These are phyloP conservation scores for Nyctibius grandis DNA, from an alignment of 2,797 vertebrate genomes.

Conservation along the genomic window DNA sequence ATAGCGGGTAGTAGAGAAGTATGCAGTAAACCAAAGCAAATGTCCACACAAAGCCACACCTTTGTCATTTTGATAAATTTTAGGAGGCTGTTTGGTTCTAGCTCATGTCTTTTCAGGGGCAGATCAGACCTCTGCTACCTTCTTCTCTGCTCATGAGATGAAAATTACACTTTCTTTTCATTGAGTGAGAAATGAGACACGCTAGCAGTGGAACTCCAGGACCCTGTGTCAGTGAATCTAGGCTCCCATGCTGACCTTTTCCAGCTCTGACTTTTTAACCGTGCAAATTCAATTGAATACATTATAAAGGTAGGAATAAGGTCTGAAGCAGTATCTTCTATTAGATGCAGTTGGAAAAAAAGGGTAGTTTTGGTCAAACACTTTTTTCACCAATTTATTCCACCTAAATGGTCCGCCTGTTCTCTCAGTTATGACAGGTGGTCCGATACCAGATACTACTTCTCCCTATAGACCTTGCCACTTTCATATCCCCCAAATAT, in stretches of 20 bases:
- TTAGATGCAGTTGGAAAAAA: neutral
- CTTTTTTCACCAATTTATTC: neutral
- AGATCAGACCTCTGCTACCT: neutral
- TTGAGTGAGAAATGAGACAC: fast-evolving
- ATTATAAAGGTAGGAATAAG: neutral
- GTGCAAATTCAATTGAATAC: neutral
- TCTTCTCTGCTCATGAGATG: neutral
- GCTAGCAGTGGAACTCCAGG: neutral
- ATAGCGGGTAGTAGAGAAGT: neutral
- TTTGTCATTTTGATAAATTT: neutral
- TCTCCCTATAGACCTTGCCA: neutral
- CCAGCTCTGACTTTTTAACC: neutral
- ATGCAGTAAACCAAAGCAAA: neutral
- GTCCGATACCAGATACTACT: neutral
- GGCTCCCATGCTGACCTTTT: neutral
- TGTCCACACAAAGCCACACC: neutral
- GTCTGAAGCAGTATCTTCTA: neutral
- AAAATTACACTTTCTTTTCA: neutral
- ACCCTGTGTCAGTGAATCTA: neutral
- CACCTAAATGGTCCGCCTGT: neutral
- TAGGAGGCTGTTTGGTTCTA: neutral
- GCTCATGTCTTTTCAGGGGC: neutral
- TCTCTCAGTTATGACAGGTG: neutral
- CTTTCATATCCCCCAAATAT: neutral
- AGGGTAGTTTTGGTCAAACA: neutral